Conservation (phyloP, 2,797 vertebrate genomes). For the Acropternis orthonyx region DNA sequence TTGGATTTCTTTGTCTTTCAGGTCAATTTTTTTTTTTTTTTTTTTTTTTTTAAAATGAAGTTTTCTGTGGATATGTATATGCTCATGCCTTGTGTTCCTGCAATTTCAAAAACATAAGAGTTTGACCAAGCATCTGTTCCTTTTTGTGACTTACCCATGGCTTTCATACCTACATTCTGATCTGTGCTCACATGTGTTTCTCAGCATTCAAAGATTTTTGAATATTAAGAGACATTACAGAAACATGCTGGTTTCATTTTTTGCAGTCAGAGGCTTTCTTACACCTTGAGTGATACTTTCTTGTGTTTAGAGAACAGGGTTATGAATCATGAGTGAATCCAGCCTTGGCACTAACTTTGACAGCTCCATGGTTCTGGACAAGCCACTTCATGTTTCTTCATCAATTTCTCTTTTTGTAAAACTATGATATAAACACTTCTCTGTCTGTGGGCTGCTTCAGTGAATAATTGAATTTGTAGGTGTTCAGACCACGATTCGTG, state of each 20-base stretch:
- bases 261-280: not conserved
- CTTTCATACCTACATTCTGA: not conserved
- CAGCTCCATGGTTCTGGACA: not conserved
- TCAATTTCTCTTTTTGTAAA: not conserved
- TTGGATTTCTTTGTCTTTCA: not conserved
- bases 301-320: not conserved
- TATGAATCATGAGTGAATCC: not conserved
- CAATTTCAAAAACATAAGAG: not conserved
- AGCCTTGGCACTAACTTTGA: not conserved
- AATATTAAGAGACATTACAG: not conserved
- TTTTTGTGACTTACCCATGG: not conserved
- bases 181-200: not conserved
- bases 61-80: not conserved
- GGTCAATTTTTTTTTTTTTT: fast-evolving
- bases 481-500: not conserved
- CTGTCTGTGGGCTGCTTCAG: not conserved
- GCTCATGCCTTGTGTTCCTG: not conserved
- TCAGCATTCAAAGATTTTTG: not conserved
- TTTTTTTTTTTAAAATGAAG: not conserved
- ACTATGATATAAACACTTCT: not conserved
- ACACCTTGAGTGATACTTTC: not conserved
- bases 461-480: not conserved
- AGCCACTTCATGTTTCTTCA: not conserved
- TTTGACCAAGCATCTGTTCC: not conserved
- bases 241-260: not conserved